These are phyloP conservation scores for Scophthalmus maximus DNA, from an alignment of 2,113 vertebrate genomes.

Conservation along the genomic window DNA sequence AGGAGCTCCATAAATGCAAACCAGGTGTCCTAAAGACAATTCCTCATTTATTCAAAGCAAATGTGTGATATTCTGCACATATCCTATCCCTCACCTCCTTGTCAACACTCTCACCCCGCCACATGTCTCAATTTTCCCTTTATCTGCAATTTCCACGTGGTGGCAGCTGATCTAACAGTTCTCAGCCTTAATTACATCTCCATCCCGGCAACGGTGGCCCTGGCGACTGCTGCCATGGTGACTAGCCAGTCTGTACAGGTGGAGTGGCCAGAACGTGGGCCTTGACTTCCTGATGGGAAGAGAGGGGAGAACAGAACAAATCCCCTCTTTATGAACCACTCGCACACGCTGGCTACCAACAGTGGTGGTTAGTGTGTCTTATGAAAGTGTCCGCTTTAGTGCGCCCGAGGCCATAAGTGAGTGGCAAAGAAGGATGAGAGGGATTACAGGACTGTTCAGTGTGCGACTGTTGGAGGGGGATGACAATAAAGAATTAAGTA, in stretches of 20 bases:
- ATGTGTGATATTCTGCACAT: conserved; percentile 22
- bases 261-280: conserved; percentile 74
- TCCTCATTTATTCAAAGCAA: conserved; percentile 14
- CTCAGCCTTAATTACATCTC: conserved; percentile 76
- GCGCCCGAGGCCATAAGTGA: conserved; percentile 49
- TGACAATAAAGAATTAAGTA: conserved; percentile 51
- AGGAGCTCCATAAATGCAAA: conserved; percentile 7
- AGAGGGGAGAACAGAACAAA: conserved; percentile 74
- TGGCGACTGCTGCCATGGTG: conserved; percentile 80
- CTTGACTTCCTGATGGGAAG: conserved; percentile 72
- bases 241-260: conserved; percentile 81
- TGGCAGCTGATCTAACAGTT: conserved; percentile 76
- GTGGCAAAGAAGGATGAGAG: conserved; percentile 57
- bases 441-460: conserved; percentile 61
- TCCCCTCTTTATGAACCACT: conserved; percentile 69
- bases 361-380: conserved; percentile 62
- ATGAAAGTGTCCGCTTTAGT: conserved; percentile 23
- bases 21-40: background rate
- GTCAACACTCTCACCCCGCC: conserved; percentile 50
- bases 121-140: conserved; percentile 57
- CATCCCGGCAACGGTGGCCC: conserved; percentile 73
- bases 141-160: conserved; percentile 70
- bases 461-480: conserved; percentile 41
- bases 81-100: conserved; percentile 29
- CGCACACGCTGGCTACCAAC: conserved; percentile 52